These are phyloP conservation scores for Parotocinclus haroldoi DNA, from an alignment of 2,797 vertebrate genomes.

Conservation along the genomic window DNA sequence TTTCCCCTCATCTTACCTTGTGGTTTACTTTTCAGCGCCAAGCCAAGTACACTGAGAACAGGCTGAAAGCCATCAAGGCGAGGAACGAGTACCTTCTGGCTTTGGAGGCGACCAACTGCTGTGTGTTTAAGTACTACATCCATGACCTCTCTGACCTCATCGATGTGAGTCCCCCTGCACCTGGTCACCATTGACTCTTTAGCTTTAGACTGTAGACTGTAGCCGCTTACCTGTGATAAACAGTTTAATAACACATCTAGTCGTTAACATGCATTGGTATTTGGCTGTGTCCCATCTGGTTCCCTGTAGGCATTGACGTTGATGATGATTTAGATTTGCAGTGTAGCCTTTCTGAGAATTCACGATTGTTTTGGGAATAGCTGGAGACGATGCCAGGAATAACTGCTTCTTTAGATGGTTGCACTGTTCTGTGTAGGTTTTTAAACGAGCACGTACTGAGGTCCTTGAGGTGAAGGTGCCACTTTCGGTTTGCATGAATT, in stretches of 20 bases:
- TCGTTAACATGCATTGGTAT: background rate
- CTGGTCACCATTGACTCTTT: background rate
- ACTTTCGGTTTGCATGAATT: too few relatives aligned
- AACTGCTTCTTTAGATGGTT: too few relatives aligned
- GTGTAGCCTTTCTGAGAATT: too few relatives aligned
- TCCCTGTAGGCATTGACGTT: too few relatives aligned
- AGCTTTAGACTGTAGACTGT: background rate
- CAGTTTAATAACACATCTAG: background rate
- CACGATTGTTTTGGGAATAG: too few relatives aligned
- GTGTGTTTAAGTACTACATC: constrained; percentile 98
- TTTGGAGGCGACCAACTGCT: constrained; percentile 93
- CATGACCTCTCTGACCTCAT: constrained; percentile 97
- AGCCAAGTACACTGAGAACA: constrained; percentile 97
- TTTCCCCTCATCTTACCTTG: constrained; percentile 1
- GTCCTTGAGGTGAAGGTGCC: too few relatives aligned
- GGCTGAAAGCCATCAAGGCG: constrained; percentile 95
- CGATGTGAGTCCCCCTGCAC: constrained; percentile 79
- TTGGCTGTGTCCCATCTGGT: too few relatives aligned
- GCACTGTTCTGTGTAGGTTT: too few relatives aligned
- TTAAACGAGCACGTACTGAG: too few relatives aligned
- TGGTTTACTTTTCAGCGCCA: constrained; percentile 77
- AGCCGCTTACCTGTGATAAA: too few relatives aligned
- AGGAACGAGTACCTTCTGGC: constrained; percentile 95
- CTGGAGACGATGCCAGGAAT: too few relatives aligned
- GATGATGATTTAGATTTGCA: too few relatives aligned